These are phyloP conservation scores for Tadarida brasiliensis DNA, from an alignment of 2,797 vertebrate species.

Conservation along the genomic window DNA sequence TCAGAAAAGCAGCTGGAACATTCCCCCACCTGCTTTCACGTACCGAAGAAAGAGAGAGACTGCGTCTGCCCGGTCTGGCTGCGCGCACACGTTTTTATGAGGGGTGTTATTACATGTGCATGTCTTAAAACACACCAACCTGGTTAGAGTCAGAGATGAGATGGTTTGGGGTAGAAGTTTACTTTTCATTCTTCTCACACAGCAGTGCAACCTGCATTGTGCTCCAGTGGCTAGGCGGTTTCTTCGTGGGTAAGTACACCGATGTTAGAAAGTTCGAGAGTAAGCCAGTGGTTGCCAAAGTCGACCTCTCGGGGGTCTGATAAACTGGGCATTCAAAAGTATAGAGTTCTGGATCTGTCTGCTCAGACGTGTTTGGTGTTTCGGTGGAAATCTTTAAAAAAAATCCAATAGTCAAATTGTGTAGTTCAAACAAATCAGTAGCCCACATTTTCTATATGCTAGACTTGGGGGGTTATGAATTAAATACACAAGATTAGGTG, in stretches of 20 bases:
- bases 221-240: conserved; percentile 82
- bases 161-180: neutral
- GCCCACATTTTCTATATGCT: neutral
- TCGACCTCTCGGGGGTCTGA: conserved; percentile 76
- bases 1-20: neutral
- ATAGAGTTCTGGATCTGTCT: neutral
- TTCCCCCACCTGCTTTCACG: too few species aligned
- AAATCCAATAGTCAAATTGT: neutral
- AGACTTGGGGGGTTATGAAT: neutral
- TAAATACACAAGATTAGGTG: neutral
- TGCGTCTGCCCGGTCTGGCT: neutral
- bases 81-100: neutral
- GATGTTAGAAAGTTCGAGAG: conserved; percentile 78
- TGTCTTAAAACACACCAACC: neutral
- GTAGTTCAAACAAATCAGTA: neutral
- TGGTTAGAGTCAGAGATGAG: neutral
- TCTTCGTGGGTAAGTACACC: conserved; percentile 74
- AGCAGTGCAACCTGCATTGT: conserved; percentile 83
- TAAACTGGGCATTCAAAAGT: conserved; percentile 85
- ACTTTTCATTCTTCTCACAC: conserved; percentile 82
- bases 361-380: neutral
- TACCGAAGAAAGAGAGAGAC: neutral
- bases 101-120: neutral
- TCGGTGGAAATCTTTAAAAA: conserved; percentile 46
- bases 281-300: conserved; percentile 11